Conservation (phyloP, 2,797 vertebrate genomes). For the Artibeus lituratus region DNA sequence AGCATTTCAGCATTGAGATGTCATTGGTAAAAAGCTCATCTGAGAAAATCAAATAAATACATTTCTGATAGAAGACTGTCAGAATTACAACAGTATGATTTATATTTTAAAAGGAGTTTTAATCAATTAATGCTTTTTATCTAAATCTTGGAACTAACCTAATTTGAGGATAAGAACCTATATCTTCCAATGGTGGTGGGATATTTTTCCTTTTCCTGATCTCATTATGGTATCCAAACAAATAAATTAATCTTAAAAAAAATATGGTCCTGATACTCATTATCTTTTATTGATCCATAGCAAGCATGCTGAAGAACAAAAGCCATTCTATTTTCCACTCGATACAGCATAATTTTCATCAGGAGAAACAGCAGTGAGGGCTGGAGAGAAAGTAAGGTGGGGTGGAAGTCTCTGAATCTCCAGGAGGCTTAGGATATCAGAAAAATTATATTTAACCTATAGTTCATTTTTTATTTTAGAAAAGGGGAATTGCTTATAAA, state of each 20-base stretch:
- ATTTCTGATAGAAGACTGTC: conserved; percentile 79
- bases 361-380: neutral
- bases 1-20: conserved; percentile 70
- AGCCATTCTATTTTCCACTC: neutral
- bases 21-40: conserved; percentile 81
- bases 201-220: conserved; percentile 73
- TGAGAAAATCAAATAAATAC: conserved; percentile 83
- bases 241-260: conserved; percentile 53
- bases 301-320: neutral
- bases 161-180: conserved; percentile 79
- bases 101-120: conserved; percentile 68
- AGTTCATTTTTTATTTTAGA: neutral
- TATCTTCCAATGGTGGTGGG: conserved; percentile 79
- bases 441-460: neutral
- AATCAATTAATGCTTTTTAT: conserved; percentile 77
- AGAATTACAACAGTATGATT: conserved; percentile 71
- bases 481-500: neutral
- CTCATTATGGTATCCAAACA: conserved; percentile 81
- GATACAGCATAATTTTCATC: neutral
- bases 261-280: neutral
- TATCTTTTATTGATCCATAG: neutral
- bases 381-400: neutral
- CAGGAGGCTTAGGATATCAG: neutral
- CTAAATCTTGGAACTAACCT: conserved; percentile 77
- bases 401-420: neutral